Evolutionary conservation across 2,797 vertebrate species (phyloP).

Genomic region (Cygnus olor): DNA sequence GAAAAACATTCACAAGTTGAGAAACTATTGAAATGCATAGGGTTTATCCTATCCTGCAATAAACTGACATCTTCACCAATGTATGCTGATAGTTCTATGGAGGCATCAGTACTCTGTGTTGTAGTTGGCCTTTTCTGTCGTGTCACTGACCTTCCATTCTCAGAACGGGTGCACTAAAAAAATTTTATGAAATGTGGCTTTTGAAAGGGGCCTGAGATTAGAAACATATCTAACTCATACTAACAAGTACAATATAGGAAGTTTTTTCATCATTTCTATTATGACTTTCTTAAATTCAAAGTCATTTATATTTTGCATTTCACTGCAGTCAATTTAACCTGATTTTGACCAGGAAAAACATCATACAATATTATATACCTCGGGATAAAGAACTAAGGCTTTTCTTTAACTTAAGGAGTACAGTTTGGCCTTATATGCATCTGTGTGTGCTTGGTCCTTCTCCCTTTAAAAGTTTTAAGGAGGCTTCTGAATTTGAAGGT

Average conservation of each 20-base stretch:
- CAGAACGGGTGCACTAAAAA: background rate
- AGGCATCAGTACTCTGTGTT: background rate
- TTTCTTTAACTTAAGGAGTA: background rate
- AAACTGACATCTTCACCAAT: background rate
- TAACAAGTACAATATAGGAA: background rate
- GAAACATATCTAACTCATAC: background rate
- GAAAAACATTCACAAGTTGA: background rate
- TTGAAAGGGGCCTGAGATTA: background rate
- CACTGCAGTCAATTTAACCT: background rate
- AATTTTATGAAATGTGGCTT: background rate
- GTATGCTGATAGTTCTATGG: background rate
- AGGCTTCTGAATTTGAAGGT: background rate
- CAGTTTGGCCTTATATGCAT: background rate
- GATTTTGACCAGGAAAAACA: background rate
- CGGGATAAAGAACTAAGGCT: background rate
- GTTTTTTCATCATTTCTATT: background rate
- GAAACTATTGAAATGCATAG: background rate
- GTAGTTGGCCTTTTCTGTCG: background rate
- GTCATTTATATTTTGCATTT: background rate
- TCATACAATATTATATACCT: background rate
- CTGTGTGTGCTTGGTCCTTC: background rate
- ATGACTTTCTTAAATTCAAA: background rate
- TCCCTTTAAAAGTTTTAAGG: background rate
- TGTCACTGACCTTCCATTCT: background rate
- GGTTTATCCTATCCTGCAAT: background rate